A percentile compares a stretch with the other conserved stretches of the same genome.
These are phyloP conservation scores for Nothoprocta perdicaria DNA, from an alignment of 2,113 vertebrate genomes.

Conservation along the genomic window DNA sequence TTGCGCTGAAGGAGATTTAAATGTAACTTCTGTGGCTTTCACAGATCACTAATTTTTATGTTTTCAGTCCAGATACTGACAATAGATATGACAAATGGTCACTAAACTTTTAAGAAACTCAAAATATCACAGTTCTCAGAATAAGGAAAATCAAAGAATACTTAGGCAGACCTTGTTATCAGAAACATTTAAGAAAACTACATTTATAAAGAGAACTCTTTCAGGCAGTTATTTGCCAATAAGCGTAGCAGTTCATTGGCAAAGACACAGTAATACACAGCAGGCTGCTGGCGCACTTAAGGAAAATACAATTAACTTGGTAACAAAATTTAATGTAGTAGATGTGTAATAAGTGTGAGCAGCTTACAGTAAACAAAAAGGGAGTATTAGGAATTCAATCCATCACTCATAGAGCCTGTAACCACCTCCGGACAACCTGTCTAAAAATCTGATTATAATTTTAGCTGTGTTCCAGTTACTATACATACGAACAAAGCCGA, in stretches of 20 bases:
- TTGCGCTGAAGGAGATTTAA: constrained; percentile 15
- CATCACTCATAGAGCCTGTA: constrained; percentile 50
- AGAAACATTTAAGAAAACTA: constrained; percentile 16
- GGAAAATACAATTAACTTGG: constrained; percentile 67
- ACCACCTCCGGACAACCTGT: constrained; percentile 12
- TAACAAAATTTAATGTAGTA: constrained; percentile 67
- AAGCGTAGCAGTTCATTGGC: constrained; percentile 54
- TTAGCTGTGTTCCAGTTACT: neutral
- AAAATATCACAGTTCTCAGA: neutral
- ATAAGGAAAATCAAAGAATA: neutral
- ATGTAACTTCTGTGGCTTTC: constrained; percentile 29
- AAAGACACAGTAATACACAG: constrained; percentile 50
- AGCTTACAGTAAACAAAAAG: constrained; percentile 59
- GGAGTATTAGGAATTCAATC: constrained; percentile 54
- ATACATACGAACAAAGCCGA: neutral
- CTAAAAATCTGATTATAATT: constrained; percentile 39
- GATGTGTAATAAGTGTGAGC: constrained; percentile 49
- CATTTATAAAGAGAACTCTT: constrained; percentile 49
- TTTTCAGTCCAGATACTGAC: constrained; percentile 27
- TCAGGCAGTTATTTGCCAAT: constrained; percentile 59
- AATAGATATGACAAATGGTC: constrained; percentile 47
- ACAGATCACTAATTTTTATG: constrained; percentile 12
- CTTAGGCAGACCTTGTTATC: neutral
- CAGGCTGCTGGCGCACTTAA: constrained; percentile 48
- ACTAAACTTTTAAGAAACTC: constrained; percentile 25